These are phyloP conservation scores for Dendronephthya gigantea DNA, from an alignment of 64 coral and sea anemone genomes.

Conservation along the genomic window DNA sequence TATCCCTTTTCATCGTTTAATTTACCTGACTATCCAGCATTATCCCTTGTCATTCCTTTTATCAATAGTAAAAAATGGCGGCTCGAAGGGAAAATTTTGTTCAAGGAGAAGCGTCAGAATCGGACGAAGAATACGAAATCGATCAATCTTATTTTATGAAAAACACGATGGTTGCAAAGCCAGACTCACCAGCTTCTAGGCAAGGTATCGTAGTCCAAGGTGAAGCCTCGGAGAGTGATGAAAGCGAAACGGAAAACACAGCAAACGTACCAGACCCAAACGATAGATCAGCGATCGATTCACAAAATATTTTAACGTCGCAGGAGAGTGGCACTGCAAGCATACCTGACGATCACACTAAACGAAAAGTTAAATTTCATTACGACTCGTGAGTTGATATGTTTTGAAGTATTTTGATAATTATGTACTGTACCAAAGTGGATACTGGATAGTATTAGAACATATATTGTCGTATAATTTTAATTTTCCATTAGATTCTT, in stretches of 20 bases:
- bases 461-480: not conserved
- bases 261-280: too few relatives aligned
- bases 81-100: slow-evolving; percentile 60
- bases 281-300: not conserved
- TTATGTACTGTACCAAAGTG: too few relatives aligned
- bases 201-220: not conserved
- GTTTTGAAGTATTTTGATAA: too few relatives aligned
- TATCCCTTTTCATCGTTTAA: not conserved
- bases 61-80: slow-evolving; percentile 39
- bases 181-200: not conserved
- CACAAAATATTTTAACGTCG: not conserved
- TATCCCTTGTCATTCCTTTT: slow-evolving; percentile 43
- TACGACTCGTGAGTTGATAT: not conserved
- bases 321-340: not conserved
- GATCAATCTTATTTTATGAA: slow-evolving; percentile 11
- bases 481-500: not conserved
- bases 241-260: not conserved
- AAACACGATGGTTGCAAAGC: not conserved
- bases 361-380: not conserved
- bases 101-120: slow-evolving; percentile 90
- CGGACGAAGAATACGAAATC: slow-evolving; percentile 74
- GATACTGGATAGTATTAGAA: too few relatives aligned
- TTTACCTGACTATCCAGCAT: not conserved
- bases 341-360: not conserved
- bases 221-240: slow-evolving; percentile 5